Evolutionary conservation across 2,113 vertebrate genomes (phyloP).

Genomic region (Tupaia tana): DNA sequence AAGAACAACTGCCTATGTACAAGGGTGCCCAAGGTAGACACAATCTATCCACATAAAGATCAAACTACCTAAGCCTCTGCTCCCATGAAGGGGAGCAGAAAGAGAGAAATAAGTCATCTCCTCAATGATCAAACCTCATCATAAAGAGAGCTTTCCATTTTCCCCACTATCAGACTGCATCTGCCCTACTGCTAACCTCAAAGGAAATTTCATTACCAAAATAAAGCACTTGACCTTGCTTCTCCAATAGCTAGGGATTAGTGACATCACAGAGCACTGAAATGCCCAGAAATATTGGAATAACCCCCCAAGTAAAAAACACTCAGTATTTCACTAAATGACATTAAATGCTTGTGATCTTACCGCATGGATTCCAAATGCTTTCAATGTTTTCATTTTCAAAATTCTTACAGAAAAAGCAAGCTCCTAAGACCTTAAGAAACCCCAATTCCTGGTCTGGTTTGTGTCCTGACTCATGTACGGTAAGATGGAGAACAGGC

Average conservation of each 20-base stretch:
- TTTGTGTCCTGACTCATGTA: slow-evolving; percentile 10
- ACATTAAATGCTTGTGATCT: slow-evolving; percentile 86
- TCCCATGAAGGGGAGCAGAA: not conserved
- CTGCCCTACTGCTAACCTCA: slow-evolving; percentile 76
- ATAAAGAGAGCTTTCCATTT: slow-evolving; percentile 69
- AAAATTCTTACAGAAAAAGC: slow-evolving; percentile 79
- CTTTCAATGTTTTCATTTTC: slow-evolving; percentile 62
- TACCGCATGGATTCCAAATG: slow-evolving; percentile 83
- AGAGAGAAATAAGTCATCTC: slow-evolving; percentile 24
- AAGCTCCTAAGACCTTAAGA: slow-evolving; percentile 60
- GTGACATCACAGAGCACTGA: slow-evolving; percentile 75
- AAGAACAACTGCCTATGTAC: not conserved
- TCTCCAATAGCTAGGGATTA: slow-evolving; percentile 75
- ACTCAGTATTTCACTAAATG: slow-evolving; percentile 83
- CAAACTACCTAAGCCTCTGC: not conserved
- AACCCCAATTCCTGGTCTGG: not conserved
- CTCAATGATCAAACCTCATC: slow-evolving; percentile 66
- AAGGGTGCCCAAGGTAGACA: not conserved
- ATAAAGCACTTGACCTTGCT: slow-evolving; percentile 83
- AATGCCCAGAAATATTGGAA: slow-evolving; percentile 77
- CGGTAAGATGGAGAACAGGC: not conserved
- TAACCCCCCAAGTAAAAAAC: slow-evolving; percentile 79
- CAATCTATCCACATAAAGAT: not conserved
- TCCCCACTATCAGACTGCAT: slow-evolving; percentile 68
- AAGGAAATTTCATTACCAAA: slow-evolving; percentile 83